phyloP scores from a whole-genome alignment of 2,113 vertebrate species.

The Capra hircus region DNA sequence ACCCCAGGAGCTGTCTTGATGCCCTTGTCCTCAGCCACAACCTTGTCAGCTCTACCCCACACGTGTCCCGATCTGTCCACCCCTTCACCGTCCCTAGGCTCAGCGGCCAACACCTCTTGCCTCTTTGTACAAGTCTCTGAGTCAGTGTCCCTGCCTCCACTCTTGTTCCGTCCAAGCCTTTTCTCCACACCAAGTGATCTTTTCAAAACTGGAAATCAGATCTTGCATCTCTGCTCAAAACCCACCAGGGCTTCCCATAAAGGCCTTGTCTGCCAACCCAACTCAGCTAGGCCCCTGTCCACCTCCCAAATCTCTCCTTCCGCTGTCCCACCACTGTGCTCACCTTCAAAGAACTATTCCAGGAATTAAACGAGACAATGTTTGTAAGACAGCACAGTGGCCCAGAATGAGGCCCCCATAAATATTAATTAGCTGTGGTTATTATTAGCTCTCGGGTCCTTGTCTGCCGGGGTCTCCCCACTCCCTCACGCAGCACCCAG shows the following conservation, averaged over 20 bases:
- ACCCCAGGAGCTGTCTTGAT: background rate
- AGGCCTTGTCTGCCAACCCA: background rate
- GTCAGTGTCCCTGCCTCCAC: background rate
- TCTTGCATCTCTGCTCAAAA: background rate
- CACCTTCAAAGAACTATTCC: background rate
- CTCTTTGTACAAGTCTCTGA: background rate
- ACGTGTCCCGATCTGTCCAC: background rate
- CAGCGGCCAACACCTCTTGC: background rate
- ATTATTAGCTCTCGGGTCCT: background rate
- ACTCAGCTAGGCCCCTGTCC: rapidly evolving
- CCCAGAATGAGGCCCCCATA: background rate
- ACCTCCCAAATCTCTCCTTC: background rate
- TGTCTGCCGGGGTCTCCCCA: background rate
- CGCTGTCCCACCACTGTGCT: background rate
- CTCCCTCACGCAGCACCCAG: background rate
- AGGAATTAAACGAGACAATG: background rate
- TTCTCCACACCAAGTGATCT: background rate
- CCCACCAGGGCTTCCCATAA: background rate
- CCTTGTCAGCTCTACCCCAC: background rate
- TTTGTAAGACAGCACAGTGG: background rate
- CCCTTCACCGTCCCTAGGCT: background rate
- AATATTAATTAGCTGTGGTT: background rate
- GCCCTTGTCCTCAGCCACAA: background rate
- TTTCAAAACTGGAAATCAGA: background rate
- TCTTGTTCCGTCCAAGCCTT: background rate